These are phyloP conservation scores for Lasioglossum calceatum DNA, from an alignment of 2,888 invertebrate genomes.

Conservation along the genomic window DNA sequence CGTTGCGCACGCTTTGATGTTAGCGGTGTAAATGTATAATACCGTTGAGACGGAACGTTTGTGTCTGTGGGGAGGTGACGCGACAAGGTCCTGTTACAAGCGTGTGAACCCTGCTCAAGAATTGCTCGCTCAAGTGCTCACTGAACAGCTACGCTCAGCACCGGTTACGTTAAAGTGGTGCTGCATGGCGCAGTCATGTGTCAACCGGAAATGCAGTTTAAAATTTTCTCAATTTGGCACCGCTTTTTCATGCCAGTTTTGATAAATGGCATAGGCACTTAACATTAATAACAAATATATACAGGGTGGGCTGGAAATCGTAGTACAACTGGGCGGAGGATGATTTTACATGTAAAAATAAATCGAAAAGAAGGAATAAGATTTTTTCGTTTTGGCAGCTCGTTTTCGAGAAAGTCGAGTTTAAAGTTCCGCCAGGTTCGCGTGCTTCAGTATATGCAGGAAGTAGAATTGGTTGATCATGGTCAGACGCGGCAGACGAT, in stretches of 20 bases:
- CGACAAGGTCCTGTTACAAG: not conserved
- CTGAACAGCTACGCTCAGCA: conserved; percentile 4
- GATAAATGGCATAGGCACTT: not conserved
- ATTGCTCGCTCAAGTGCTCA: conserved; percentile 1
- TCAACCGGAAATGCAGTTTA: conserved; percentile 1
- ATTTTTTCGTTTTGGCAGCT: too few relatives aligned
- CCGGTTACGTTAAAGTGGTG: not conserved
- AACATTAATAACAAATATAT: not conserved
- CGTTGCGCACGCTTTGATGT: not conserved
- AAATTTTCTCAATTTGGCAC: not conserved
- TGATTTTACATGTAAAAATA: too few relatives aligned
- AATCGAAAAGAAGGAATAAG: too few relatives aligned
- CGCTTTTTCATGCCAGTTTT: not conserved
- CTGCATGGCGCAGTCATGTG: not conserved
- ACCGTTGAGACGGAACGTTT: not conserved
- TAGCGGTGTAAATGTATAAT: not conserved
- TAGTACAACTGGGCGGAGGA: too few relatives aligned
- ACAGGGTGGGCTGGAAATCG: too few relatives aligned
- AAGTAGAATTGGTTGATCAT: too few relatives aligned
- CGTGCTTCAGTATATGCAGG: too few relatives aligned
- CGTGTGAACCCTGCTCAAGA: not conserved
- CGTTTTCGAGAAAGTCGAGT: too few relatives aligned
- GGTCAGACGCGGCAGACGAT: too few relatives aligned
- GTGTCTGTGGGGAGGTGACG: not conserved
- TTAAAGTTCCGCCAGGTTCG: too few relatives aligned